A percentile compares a stretch with the other conserved stretches of the same genome.
Conservation (phyloP, 2,797 vertebrate genomes). For the Semotilus atromaculatus region DNA sequence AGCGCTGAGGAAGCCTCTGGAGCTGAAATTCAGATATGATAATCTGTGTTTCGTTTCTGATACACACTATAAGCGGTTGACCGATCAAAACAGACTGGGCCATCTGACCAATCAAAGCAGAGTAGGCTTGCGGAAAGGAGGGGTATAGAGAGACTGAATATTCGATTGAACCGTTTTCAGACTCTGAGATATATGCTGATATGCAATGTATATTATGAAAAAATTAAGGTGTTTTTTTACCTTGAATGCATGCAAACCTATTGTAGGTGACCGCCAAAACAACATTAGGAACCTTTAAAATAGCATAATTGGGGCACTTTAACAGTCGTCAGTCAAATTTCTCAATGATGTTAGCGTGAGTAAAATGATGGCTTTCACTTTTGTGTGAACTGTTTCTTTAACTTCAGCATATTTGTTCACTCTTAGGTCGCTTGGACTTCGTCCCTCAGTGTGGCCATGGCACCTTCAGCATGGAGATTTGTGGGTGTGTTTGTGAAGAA, state of each 20-base stretch:
- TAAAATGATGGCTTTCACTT: not conserved
- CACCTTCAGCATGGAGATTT: slow-evolving; percentile 93
- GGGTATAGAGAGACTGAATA: not conserved
- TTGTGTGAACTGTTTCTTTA: not conserved
- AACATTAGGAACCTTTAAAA: not conserved
- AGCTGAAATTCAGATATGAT: no score
- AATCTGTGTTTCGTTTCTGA: no score
- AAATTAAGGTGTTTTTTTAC: not conserved
- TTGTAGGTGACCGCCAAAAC: not conserved
- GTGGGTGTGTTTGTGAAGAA: slow-evolving; percentile 92
- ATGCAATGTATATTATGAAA: not conserved
- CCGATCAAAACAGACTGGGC: no score
- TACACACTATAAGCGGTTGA: no score
- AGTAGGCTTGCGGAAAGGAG: not conserved
- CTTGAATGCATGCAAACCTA: not conserved
- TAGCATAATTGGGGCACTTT: not conserved
- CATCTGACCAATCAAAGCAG: not conserved
- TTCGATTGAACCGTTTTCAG: not conserved
- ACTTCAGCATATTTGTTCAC: not conserved
- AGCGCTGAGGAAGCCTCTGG: no score
- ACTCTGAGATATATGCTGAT: not conserved
- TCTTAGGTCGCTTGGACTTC: slow-evolving; percentile 88
- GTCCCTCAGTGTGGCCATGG: slow-evolving; percentile 92
- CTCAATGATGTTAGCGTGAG: not conserved
- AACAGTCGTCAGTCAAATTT: not conserved